These are phyloP conservation scores for Lichenostomus cassidix DNA, from an alignment of 2,113 vertebrate species.

Conservation along the genomic window DNA sequence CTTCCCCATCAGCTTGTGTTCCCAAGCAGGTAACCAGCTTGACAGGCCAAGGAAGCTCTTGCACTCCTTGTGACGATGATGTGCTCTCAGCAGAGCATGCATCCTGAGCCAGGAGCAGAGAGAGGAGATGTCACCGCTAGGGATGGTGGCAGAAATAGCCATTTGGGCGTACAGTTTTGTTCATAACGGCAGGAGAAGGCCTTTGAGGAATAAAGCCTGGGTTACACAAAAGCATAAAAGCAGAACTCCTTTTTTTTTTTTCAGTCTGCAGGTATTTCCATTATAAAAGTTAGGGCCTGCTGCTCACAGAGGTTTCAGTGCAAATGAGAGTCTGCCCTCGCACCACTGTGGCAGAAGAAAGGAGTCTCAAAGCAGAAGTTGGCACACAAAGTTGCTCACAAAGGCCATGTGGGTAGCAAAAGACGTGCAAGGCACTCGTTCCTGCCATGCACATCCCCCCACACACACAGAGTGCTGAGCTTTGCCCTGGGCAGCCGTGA, in stretches of 20 bases:
- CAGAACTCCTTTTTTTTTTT: background rate
- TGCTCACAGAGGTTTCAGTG: background rate
- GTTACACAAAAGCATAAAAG: conserved; percentile 29
- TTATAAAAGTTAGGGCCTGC: background rate
- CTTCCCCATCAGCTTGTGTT: background rate
- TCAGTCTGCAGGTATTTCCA: background rate
- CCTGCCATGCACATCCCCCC: background rate
- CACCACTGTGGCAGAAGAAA: background rate
- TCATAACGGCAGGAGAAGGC: background rate
- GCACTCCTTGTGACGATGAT: rapidly evolving
- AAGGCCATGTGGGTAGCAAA: background rate
- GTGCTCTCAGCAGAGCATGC: background rate
- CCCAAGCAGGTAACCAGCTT: background rate
- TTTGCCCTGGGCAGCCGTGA: background rate
- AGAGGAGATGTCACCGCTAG: background rate
- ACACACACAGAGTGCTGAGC: rapidly evolving
- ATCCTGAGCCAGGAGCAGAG: background rate
- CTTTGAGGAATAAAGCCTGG: conserved; percentile 47
- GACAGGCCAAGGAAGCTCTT: background rate
- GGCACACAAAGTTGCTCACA: background rate
- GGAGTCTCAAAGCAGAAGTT: background rate
- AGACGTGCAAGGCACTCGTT: background rate
- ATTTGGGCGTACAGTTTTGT: background rate
- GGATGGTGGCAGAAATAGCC: conserved; percentile 1
- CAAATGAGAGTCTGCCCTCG: background rate